These are phyloP conservation scores for Sula dactylatra DNA, from an alignment of 2,113 vertebrate species.

Conservation along the genomic window DNA sequence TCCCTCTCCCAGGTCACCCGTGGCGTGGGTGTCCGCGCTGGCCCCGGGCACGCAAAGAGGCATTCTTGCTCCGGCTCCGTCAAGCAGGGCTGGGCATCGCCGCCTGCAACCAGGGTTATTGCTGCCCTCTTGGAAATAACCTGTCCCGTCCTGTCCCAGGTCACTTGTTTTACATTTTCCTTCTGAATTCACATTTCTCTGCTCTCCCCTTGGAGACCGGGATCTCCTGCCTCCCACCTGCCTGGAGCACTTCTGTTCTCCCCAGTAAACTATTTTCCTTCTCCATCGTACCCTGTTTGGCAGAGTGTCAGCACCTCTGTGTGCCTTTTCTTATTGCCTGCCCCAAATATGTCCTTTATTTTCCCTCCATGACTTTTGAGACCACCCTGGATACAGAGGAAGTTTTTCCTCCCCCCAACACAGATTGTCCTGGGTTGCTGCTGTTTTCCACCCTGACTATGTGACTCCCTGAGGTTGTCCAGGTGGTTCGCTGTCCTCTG, in stretches of 20 bases:
- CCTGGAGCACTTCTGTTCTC: neutral
- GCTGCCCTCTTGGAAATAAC: neutral
- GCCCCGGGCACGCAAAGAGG: neutral
- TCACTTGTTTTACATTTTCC: neutral
- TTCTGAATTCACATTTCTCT: neutral
- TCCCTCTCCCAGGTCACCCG: too few species aligned
- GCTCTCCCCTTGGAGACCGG: too few species aligned
- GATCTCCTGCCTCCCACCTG: neutral
- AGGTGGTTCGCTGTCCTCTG: neutral
- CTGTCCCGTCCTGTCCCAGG: neutral
- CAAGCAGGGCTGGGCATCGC: neutral
- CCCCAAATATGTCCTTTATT: neutral
- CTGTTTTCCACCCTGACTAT: neutral
- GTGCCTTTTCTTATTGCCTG: neutral
- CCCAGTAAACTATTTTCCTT: neutral
- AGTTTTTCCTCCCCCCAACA: neutral
- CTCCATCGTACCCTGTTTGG: neutral
- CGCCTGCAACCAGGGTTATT: neutral
- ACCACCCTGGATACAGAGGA: neutral
- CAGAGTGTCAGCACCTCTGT: neutral
- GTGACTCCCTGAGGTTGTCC: too few species aligned
- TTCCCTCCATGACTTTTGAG: neutral
- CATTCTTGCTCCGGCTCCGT: neutral
- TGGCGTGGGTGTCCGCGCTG: rapidly evolving
- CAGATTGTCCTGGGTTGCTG: neutral